Percentiles rank a stretch among this genome's conserved stretches.
phyloP scores from a whole-genome alignment of 1,140 invertebrate species.

The Ceratosolen solmsi region DNA sequence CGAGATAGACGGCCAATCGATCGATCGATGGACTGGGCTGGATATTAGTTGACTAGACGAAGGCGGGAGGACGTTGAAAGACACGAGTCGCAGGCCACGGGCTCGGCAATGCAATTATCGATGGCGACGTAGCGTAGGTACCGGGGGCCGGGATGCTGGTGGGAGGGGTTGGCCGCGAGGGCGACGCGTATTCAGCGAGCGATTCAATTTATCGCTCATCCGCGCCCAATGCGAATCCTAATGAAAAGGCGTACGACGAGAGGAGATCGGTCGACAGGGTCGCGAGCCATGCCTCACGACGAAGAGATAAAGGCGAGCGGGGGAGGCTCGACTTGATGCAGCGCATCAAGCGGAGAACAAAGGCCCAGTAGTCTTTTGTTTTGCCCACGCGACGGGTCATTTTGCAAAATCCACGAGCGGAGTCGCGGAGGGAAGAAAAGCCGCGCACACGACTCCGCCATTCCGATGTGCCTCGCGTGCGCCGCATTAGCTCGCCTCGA shows the following conservation, averaged over 20 bases:
- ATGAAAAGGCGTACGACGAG: conserved; percentile 6
- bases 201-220: not conserved
- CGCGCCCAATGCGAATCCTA: conserved; percentile 14
- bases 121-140: too few relatives aligned
- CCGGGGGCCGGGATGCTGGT: not conserved
- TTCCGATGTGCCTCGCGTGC: conserved; percentile 23
- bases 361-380: conserved; percentile 45
- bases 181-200: not conserved
- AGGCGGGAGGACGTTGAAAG: too few relatives aligned
- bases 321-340: not conserved
- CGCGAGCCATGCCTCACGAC: not conserved
- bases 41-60: too few relatives aligned
- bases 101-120: too few relatives aligned
- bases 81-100: too few relatives aligned
- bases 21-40: too few relatives aligned
- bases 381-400: conserved; percentile 46
- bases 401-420: conserved; percentile 35
- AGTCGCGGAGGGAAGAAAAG: not conserved
- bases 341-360: conserved; percentile 22
- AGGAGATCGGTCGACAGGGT: not conserved
- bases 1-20: too few relatives aligned
- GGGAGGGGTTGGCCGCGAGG: not conserved
- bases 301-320: not conserved
- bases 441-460: conserved; percentile 10
- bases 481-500: conserved; percentile 19